phyloP scores from a whole-genome alignment of 92 coral and sea anemone species.

The Virgularia gustaviana region DNA sequence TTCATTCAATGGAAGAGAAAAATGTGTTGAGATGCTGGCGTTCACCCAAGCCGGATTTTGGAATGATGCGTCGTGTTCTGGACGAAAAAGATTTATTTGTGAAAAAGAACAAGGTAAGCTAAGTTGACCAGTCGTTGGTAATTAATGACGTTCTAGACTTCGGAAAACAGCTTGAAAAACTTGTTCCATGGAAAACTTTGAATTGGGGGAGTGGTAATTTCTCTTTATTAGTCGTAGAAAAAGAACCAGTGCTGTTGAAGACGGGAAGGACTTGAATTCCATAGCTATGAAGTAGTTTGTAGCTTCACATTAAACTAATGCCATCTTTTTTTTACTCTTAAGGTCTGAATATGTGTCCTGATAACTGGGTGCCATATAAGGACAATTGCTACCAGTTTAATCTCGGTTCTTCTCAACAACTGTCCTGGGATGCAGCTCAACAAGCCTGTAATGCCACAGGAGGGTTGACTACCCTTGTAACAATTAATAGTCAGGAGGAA shows the following conservation, averaged over 20 bases:
- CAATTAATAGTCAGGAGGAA: conserved; percentile 62
- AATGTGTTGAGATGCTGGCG: conserved; percentile 62
- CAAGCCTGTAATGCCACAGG: conserved; percentile 56
- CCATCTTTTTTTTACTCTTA: not conserved
- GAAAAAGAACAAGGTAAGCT: conserved; percentile 86
- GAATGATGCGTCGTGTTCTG: conserved; percentile 81
- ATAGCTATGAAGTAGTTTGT: no score
- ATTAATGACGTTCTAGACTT: no score
- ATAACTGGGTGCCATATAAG: conserved; percentile 72
- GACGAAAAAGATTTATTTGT: conserved; percentile 66
- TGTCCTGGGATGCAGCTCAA: conserved; percentile 65
- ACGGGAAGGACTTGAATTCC: no score
- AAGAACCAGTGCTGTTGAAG: no score
- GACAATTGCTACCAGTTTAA: conserved; percentile 86
- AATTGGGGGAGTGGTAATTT: no score
- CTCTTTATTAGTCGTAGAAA: no score
- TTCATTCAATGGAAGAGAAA: conserved; percentile 66
- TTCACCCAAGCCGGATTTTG: conserved; percentile 68
- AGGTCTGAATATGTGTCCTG: conserved; percentile 86
- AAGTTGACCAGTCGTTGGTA: no score
- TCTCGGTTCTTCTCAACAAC: conserved; percentile 57
- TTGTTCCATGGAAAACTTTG: no score
- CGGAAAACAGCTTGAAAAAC: no score
- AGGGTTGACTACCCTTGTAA: conserved; percentile 62
- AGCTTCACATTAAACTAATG: not conserved